Evolutionary conservation across 2,888 invertebrate species (phyloP).

Genomic region (Fabriciana adippe): DNA sequence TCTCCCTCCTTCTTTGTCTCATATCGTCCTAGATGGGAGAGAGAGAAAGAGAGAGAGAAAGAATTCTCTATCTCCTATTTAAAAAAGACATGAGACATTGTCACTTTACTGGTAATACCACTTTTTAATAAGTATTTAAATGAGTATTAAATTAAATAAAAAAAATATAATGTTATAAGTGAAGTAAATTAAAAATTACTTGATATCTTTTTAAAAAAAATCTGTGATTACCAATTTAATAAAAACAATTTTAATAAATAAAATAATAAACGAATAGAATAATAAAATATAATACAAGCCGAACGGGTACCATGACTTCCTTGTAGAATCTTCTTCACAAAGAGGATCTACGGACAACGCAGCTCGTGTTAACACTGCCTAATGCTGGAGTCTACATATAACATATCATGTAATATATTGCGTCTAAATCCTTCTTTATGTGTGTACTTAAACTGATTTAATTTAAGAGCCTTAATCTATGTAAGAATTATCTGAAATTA

Average conservation of each 20-base stretch:
- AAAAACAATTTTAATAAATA: not conserved
- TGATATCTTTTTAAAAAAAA: not conserved
- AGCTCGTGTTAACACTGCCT: constrained; percentile 44
- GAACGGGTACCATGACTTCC: constrained; percentile 22
- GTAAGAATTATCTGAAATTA: too few relatives aligned
- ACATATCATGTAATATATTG: constrained; percentile 28
- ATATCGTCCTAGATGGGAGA: too few relatives aligned
- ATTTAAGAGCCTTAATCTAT: not conserved
- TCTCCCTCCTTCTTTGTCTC: too few relatives aligned
- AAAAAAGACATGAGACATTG: too few relatives aligned
- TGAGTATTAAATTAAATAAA: too few relatives aligned
- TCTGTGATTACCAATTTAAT: not conserved
- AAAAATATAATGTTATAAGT: not conserved
- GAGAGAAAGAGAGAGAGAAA: too few relatives aligned
- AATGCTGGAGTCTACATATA: constrained; percentile 29
- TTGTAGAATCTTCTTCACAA: constrained; percentile 35
- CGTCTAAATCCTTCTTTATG: constrained; percentile 25
- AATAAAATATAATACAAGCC: constrained; percentile 3
- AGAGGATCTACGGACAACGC: constrained; percentile 37
- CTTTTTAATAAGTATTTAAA: too few relatives aligned
- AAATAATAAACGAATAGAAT: not conserved
- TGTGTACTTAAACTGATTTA: constrained; percentile 6
- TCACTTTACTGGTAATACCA: too few relatives aligned
- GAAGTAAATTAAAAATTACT: not conserved
- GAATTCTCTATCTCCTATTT: too few relatives aligned